Base-by-base conservation (phyloP, 1,140 invertebrate species). In the Bombus confusus region DNA sequence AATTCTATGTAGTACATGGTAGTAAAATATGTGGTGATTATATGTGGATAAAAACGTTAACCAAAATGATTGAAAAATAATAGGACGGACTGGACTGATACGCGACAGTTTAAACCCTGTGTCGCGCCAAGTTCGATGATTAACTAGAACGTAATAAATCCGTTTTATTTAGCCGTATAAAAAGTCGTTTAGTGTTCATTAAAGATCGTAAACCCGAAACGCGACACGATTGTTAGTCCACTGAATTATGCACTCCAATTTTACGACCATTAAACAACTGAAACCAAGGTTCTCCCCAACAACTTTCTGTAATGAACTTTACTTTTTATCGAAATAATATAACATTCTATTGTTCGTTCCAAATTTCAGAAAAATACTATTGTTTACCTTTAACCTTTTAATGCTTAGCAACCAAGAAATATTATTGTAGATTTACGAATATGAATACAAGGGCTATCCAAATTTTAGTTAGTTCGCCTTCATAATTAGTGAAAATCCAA, bases 141-240 rank as follows among this genome's bases (percentile, higher is more conserved):
- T 39, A 74, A 73, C 39, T 78, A 31, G 59, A 62, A 37, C 28
- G 66, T 47, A 79, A 68, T 89, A 89, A 88, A 90, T 81, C 68
- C 69, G 72, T 89, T 87, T 87, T 72, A 86, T 83, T 88, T 74
- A 85, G 75, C 73, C 77, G 73, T 64, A 75, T 39, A 73, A 59
- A 77, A 80, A 90, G 84, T 74, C 85, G 71, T 81, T 80, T 80
- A 85, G 89, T 18, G 75, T 82, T 85, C 82, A 79, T 90, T 89
- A 85, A 78, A 81, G 71, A 87, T 82, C 75, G 59, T 90, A 89
- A 89, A 85, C 8, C n/a, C 47, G 74, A 82, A 82, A 87, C 78
- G 88, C 74, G 75, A 85, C 72, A 77, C 59, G 72, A 71, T 85
- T 81, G 78, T 87, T 90, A 52, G 75, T 52, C 52, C 62, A 34